Conservation (phyloP, 2,888 invertebrate species). For the Tanytarsus gracilentus region DNA sequence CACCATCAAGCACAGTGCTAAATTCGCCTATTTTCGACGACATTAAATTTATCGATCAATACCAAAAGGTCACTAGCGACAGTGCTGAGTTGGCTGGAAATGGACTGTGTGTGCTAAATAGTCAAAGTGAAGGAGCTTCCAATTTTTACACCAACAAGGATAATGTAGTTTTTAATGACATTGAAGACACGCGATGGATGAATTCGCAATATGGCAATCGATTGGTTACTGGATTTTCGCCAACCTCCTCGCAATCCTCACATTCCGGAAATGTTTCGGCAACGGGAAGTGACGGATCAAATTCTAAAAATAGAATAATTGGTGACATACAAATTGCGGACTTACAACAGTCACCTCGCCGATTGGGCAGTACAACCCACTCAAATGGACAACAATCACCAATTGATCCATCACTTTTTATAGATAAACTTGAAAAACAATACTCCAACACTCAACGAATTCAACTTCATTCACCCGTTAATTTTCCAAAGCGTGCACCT, state of each 20-base stretch:
- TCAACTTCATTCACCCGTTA: not conserved
- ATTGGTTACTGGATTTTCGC: constrained; percentile 10
- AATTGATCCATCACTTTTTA: constrained; percentile 51
- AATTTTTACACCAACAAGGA: constrained; percentile 41
- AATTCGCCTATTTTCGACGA: constrained; percentile 37
- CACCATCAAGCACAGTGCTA: constrained; percentile 35
- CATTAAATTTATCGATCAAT: constrained; percentile 6
- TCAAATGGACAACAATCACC: constrained; percentile 45
- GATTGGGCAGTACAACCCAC: constrained; percentile 62
- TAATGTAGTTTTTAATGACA: constrained; percentile 81
- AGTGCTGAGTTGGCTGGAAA: not conserved
- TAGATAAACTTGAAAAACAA: constrained; percentile 4
- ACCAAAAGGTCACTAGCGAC: constrained; percentile 7
- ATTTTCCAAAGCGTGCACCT: constrained; percentile 42
- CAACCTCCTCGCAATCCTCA: constrained; percentile 22
- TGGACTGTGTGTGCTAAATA: constrained; percentile 4
- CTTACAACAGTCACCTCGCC: constrained; percentile 81
- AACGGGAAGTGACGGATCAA: not conserved
- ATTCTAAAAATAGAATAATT: constrained; percentile 18
- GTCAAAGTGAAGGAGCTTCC: constrained; percentile 45
- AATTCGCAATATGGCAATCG: constrained; percentile 1
- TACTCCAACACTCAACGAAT: constrained; percentile 45
- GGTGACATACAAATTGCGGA: constrained; percentile 67
- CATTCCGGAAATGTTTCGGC: constrained; percentile 3
- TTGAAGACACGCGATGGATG: constrained; percentile 39